phyloP scores from a whole-genome alignment of 1,140 invertebrate genomes.

The Aethina tumida region DNA sequence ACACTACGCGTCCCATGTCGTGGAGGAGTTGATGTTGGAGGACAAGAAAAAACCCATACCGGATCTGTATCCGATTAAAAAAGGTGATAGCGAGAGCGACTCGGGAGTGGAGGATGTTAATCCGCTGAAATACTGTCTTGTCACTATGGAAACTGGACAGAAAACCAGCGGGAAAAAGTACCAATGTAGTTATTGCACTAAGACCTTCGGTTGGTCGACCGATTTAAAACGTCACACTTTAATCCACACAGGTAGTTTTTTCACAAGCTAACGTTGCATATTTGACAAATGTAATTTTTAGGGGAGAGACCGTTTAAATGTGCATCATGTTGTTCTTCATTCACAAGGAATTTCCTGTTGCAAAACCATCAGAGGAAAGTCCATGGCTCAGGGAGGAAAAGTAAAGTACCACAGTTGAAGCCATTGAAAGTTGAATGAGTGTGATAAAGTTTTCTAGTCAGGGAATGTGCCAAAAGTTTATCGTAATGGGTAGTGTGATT shows the following conservation, averaged over 20 bases:
- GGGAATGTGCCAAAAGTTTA: no score
- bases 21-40: slow-evolving; percentile 4
- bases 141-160: slow-evolving; percentile 11
- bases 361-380: slow-evolving; percentile 14
- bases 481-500: no score
- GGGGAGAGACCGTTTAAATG: slow-evolving; percentile 13
- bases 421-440: slow-evolving; percentile 1
- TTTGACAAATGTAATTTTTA: slow-evolving; percentile 4
- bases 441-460: no score
- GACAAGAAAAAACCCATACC: slow-evolving; percentile 10
- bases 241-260: slow-evolving; percentile 11
- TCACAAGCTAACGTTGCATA: background rate
- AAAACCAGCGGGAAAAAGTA: slow-evolving; percentile 7
- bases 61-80: slow-evolving; percentile 13
- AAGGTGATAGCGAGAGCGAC: slow-evolving; percentile 7
- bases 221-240: slow-evolving; percentile 17
- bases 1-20: slow-evolving; percentile 15
- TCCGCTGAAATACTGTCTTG: slow-evolving; percentile 13
- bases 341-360: slow-evolving; percentile 14
- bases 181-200: slow-evolving; percentile 13
- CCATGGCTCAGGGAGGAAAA: slow-evolving; percentile 3
- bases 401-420: slow-evolving; percentile 11
- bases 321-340: slow-evolving; percentile 8
- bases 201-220: slow-evolving; percentile 12
- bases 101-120: slow-evolving; percentile 12